phyloP scores from a whole-genome alignment of 64 coral and sea anemone species.

The Catalaphyllia jardinei region DNA sequence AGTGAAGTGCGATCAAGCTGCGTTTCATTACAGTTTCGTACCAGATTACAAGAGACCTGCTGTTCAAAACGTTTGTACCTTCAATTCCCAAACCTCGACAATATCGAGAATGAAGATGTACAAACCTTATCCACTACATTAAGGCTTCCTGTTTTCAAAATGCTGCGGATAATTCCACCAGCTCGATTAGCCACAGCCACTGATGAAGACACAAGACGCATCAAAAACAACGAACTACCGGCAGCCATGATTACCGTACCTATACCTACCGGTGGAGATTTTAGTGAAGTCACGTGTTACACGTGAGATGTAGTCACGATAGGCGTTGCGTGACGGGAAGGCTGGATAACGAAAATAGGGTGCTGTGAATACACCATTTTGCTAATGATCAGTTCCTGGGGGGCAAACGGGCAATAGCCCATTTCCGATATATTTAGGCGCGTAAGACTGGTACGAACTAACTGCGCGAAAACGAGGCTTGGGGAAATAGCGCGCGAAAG shows the following conservation, averaged over 20 bases:
- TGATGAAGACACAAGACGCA: conserved; percentile 87
- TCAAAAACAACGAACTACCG: conserved; percentile 44
- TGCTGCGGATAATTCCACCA: conserved; percentile 78
- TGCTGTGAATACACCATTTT: no score
- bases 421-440: no score
- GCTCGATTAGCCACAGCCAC: conserved; percentile 94
- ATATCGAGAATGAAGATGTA: background rate
- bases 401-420: no score
- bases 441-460: no score
- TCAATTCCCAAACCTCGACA: background rate
- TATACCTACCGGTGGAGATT: background rate
- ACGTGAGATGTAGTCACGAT: background rate
- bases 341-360: no score
- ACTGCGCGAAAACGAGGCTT: no score
- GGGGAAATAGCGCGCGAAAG: no score
- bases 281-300: background rate
- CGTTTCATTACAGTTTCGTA: no score
- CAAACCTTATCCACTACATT: conserved; percentile 91
- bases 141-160: conserved; percentile 89
- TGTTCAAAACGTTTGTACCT: no score
- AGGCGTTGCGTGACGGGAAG: background rate
- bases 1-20: no score
- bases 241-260: conserved; percentile 67
- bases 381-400: no score
- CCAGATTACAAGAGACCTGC: no score